Base-by-base conservation (phyloP, 2,888 invertebrate species). In the Sussaba pulchella region DNA sequence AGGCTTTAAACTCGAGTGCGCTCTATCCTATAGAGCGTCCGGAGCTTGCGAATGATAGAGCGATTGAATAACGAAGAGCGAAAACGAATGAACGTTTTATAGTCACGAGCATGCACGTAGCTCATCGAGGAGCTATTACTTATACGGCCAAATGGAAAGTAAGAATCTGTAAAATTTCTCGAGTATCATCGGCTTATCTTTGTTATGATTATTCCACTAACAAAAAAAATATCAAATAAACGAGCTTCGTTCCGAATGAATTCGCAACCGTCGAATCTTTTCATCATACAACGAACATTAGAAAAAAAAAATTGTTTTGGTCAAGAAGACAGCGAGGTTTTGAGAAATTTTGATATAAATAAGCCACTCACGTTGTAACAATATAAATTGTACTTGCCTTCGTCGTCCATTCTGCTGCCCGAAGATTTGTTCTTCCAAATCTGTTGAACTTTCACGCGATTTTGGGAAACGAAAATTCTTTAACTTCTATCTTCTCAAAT, bases 351-450 rank as follows among this genome's bases (percentile, higher is more conserved):
- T 43, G 17, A 3, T 24, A 19, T 1, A 19, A 6, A 50, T 12
- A 17, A 72, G 26, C 10, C 14, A 2, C 2, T n/a, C 8, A 19
- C 26, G 26, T 10, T 50, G 31, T 10, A n/a, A 47, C 1, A 10
- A 39, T n/a, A 4, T n/a, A 43, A 4, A 52, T 57, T 31, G 8
- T 31, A 80, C 69, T 83, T 61, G 66, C 82, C 82, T 73, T 78
- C 81, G 45, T 81, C 82, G 12, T 81, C 82, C 74, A 83, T 78
- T 41, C 47, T 69, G 72, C 17, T 64, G 24, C 19, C 14, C n/a
- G 43, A 57, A 45, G 54, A 50, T 59, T 45, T 59, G 61, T 61
- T 50, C 31, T 63, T 39, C 41, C 31, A 57, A 36, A 47, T 19
- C 17, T 67, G 50, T 45, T 39, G 64, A 77, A 64, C 66, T 74